Percentiles rank a stretch among this genome's conserved stretches.
Conservation (phyloP, 2,888 invertebrate genomes). For the Pristionchus mayeri region DNA sequence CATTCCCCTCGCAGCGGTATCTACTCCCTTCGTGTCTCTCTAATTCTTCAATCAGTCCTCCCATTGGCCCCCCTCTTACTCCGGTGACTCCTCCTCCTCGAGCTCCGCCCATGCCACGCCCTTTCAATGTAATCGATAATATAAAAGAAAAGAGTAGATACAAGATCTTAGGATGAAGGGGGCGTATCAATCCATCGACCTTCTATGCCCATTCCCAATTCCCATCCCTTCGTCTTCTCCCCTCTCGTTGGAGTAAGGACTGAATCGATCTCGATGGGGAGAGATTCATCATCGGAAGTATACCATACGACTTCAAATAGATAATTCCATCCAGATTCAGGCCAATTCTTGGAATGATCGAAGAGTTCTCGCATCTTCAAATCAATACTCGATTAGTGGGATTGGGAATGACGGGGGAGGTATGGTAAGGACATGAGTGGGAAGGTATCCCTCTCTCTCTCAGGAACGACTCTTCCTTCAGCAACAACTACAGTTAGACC, state of each 20-base stretch:
- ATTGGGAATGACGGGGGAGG: constrained; percentile 6
- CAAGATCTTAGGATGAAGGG: background rate
- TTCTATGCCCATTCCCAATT: background rate
- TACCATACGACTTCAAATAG: background rate
- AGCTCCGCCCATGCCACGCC: constrained; percentile 41
- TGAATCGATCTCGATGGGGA: constrained; percentile 16
- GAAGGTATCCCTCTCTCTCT: background rate
- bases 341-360: constrained; percentile 43
- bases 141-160: too few relatives aligned
- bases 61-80: constrained; percentile 29
- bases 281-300: constrained; percentile 2
- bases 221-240: constrained; percentile 40
- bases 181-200: constrained; percentile 24
- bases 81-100: constrained; percentile 27
- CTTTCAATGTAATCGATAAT: background rate
- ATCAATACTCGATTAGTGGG: background rate
- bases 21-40: too few relatives aligned
- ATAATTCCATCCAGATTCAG: constrained; percentile 22
- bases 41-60: background rate
- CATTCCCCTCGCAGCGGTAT: background rate
- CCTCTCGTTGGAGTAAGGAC: constrained; percentile 42
- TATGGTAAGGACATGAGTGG: background rate
- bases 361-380: background rate
- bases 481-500: constrained; percentile 19
- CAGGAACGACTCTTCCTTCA: background rate